Evolutionary conservation across 2,888 invertebrate genomes (phyloP).

Genomic region (Glomeris marginata): DNA sequence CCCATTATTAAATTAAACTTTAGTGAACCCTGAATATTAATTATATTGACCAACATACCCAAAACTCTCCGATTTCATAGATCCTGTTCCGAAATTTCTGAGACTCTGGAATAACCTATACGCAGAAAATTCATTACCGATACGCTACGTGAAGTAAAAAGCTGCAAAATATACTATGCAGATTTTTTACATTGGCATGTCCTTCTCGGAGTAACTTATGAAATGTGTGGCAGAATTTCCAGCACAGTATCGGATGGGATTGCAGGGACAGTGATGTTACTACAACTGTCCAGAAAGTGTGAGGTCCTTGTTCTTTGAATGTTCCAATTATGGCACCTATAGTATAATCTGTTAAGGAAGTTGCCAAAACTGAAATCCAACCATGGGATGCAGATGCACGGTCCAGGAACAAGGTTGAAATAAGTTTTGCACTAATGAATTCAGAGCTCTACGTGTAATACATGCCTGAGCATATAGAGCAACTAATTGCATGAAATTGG

Average conservation of each 20-base stretch:
- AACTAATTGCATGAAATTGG: too few species aligned
- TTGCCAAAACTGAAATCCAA: not conserved
- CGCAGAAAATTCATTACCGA: conserved; percentile 9
- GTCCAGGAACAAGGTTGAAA: not conserved
- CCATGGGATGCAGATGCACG: not conserved
- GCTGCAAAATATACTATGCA: not conserved
- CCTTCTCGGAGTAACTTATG: conserved; percentile 94
- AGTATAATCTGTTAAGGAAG: not conserved
- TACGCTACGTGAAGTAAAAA: conserved; percentile 15
- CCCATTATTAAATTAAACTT: not conserved
- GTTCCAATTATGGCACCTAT: conserved; percentile 81
- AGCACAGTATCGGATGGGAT: conserved; percentile 89
- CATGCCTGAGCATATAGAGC: too few species aligned
- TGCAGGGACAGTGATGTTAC: conserved; percentile 54
- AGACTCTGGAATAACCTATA: conserved; percentile 53
- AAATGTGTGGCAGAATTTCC: conserved; percentile 97
- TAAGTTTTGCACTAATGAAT: not conserved
- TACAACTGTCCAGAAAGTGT: conserved; percentile 72
- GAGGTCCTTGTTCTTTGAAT: conserved; percentile 78
- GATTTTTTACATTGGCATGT: conserved; percentile 65
- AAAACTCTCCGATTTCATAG: conserved; percentile 74
- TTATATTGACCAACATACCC: conserved; percentile 43
- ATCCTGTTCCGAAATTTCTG: conserved; percentile 63
- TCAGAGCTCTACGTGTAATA: not conserved
- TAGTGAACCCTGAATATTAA: too few species aligned